These are phyloP conservation scores for Salvator merianae DNA, from an alignment of 2,113 vertebrate species.

Conservation along the genomic window DNA sequence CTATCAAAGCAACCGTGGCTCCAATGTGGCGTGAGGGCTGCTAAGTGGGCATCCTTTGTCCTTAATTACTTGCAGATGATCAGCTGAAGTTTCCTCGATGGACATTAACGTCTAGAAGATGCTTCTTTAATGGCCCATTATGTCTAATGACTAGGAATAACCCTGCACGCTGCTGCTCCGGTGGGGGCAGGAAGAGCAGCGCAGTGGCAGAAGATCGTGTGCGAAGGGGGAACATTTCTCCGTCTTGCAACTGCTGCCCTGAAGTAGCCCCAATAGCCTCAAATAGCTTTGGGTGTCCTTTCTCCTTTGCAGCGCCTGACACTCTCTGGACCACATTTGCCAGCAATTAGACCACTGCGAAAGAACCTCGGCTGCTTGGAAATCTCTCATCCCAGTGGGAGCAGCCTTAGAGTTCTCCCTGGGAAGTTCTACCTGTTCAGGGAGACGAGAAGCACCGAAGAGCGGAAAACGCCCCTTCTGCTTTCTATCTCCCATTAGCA, in stretches of 20 bases:
- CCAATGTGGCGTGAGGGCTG: background rate
- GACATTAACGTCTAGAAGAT: constrained; percentile 5
- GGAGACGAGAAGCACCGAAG: too few species aligned
- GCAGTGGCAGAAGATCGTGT: too few species aligned
- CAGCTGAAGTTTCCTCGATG: background rate
- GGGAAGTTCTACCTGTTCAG: background rate
- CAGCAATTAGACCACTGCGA: background rate
- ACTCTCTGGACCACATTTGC: background rate
- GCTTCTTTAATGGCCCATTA: constrained; percentile 9
- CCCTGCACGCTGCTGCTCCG: background rate
- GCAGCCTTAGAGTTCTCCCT: background rate
- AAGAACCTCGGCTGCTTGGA: background rate
- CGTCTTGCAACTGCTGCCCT: background rate
- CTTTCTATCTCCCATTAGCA: background rate
- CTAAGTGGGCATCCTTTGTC: background rate
- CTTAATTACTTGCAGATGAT: background rate
- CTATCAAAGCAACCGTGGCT: background rate
- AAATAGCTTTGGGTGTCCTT: background rate
- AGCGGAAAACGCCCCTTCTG: background rate
- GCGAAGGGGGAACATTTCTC: background rate
- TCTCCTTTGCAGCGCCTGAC: background rate
- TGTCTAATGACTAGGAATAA: background rate
- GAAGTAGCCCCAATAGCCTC: background rate
- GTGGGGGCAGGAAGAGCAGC: background rate
- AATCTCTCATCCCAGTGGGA: background rate